A percentile compares a stretch with the other conserved stretches of the same genome.
phyloP scores from a whole-genome alignment of 2,113 vertebrate genomes.

The Pimephales promelas region DNA sequence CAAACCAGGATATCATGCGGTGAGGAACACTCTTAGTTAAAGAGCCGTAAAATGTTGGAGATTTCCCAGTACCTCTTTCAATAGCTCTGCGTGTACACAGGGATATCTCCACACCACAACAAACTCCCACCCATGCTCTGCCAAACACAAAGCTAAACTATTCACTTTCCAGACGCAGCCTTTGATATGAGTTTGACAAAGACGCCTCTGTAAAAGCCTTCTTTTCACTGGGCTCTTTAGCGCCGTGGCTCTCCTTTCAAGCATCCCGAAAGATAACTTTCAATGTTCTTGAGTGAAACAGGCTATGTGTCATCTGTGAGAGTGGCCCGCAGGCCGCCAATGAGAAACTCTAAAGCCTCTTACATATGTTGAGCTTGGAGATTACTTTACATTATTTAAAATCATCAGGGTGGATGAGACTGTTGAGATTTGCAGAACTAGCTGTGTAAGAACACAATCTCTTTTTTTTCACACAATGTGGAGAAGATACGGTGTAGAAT shows the following conservation, averaged over 20 bases:
- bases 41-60: conserved; percentile 10
- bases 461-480: neutral
- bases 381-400: conserved; percentile 38
- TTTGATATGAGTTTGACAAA: conserved; percentile 75
- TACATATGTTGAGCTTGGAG: conserved; percentile 47
- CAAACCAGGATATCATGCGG: neutral
- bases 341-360: conserved; percentile 43
- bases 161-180: conserved; percentile 64
- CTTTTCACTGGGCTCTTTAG: conserved; percentile 63
- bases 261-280: conserved; percentile 69
- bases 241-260: conserved; percentile 65
- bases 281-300: conserved; percentile 64
- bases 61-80: conserved; percentile 25
- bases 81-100: conserved; percentile 10
- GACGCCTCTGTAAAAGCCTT: conserved; percentile 59
- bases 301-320: conserved; percentile 64
- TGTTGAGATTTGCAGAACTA: neutral
- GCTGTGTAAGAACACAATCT: neutral
- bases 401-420: neutral
- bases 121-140: conserved; percentile 60
- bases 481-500: conserved; percentile 24
- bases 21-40: neutral
- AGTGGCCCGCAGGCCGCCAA: conserved; percentile 50
- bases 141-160: conserved; percentile 65
- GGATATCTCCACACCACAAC: conserved; percentile 37